Conservation (phyloP, 2,113 vertebrate genomes). For the Halcyon malimbica region DNA sequence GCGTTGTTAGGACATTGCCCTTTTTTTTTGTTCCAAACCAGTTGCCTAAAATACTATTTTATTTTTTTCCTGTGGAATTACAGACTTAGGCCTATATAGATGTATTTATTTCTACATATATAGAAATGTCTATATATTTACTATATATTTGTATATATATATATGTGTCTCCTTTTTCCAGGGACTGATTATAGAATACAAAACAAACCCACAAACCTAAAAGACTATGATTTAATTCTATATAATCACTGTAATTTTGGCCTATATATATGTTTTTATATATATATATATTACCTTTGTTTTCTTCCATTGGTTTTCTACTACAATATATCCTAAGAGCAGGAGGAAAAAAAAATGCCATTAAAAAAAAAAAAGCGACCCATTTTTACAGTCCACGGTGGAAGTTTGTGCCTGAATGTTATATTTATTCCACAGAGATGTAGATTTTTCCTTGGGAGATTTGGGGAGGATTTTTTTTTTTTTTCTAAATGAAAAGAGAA, state of each 20-base stretch:
- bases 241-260: not conserved
- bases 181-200: not conserved
- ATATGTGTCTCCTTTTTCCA: not conserved
- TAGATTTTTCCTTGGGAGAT: slow-evolving; percentile 32
- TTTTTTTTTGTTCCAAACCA: too few species aligned
- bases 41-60: too few species aligned
- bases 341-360: slow-evolving; percentile 14
- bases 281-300: slow-evolving; percentile 46
- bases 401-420: slow-evolving; percentile 14
- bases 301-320: slow-evolving; percentile 47
- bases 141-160: not conserved
- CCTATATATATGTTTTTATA: not conserved
- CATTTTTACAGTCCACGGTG: slow-evolving; percentile 2
- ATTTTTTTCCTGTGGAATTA: too few species aligned
- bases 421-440: slow-evolving; percentile 38
- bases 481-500: not conserved
- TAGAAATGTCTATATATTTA: not conserved
- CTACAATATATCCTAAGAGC: slow-evolving; percentile 40
- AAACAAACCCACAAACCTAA: not conserved
- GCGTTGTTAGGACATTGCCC: too few species aligned
- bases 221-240: not conserved
- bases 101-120: not conserved
- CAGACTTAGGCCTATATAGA: too few species aligned
- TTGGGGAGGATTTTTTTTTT: not conserved
- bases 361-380: not conserved